phyloP scores from a whole-genome alignment of 2,888 invertebrate species.

The Helleia helle region DNA sequence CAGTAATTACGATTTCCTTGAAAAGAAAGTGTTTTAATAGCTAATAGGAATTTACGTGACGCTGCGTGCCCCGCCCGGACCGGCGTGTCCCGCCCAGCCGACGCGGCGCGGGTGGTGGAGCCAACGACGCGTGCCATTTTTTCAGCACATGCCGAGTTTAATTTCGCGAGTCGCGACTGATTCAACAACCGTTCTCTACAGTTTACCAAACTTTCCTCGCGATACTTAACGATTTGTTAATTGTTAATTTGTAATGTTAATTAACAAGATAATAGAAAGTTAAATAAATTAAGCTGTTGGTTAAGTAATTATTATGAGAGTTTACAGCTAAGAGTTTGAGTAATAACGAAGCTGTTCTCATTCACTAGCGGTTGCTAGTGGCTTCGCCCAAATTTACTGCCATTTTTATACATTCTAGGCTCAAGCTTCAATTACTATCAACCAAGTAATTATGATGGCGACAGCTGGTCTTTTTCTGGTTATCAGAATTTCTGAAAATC shows the following conservation, averaged over 20 bases:
- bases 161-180: conserved; percentile 2
- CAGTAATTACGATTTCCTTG: conserved; percentile 2
- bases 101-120: not conserved
- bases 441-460: too few relatives aligned
- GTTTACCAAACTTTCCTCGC: not conserved
- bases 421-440: too few relatives aligned
- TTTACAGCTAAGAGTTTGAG: too few relatives aligned
- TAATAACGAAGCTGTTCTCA: too few relatives aligned
- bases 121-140: conserved; percentile 4
- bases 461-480: too few relatives aligned
- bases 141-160: conserved; percentile 1
- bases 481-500: too few relatives aligned
- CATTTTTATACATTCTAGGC: too few relatives aligned
- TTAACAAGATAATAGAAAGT: conserved; percentile 1
- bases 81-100: not conserved
- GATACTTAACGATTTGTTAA: not conserved
- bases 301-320: too few relatives aligned
- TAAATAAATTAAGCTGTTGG: too few relatives aligned
- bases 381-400: too few relatives aligned
- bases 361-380: too few relatives aligned
- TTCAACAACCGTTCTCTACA: not conserved
- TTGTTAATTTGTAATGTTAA: not conserved
- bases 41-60: conserved; percentile 1
- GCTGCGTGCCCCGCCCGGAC: not conserved
- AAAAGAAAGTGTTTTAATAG: conserved; percentile 5